Conservation (phyloP, 2,113 vertebrate species). For the Pollachius pollachius region DNA sequence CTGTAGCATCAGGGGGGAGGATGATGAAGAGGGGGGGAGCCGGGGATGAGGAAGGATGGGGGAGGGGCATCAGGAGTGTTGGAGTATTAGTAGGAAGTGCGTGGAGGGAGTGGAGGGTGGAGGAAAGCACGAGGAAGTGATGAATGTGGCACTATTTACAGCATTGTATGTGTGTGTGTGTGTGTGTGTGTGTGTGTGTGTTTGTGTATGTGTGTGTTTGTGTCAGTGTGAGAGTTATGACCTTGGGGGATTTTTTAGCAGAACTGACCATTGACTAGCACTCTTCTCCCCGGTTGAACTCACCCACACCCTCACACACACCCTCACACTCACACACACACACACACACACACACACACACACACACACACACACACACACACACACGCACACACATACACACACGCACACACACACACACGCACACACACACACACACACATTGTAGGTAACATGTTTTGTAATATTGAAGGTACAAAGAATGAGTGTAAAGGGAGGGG, state of each 20-base stretch:
- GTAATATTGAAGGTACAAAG: too few species aligned
- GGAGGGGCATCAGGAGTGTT: constrained; percentile 21
- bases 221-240: constrained; percentile 15
- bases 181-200: constrained; percentile 6
- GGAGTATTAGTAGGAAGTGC: constrained; percentile 13
- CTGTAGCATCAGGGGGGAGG: background rate
- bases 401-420: too few species aligned
- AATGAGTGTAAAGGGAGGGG: too few species aligned
- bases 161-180: constrained; percentile 27
- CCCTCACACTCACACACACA: too few species aligned
- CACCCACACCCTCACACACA: too few species aligned
- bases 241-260: constrained; percentile 50
- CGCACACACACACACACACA: too few species aligned
- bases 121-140: constrained; percentile 39
- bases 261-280: constrained; percentile 47
- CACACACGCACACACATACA: too few species aligned
- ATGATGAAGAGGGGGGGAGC: constrained; percentile 32
- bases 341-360: too few species aligned
- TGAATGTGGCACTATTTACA: constrained; percentile 65
- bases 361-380: too few species aligned
- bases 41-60: constrained; percentile 19
- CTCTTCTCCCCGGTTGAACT: constrained; percentile 8
- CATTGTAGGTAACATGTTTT: too few species aligned
- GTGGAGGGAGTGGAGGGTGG: constrained; percentile 15
- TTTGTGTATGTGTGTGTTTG: constrained; percentile 4